Conservation (phyloP, 2,888 invertebrate species). For the Erynnis tages region DNA sequence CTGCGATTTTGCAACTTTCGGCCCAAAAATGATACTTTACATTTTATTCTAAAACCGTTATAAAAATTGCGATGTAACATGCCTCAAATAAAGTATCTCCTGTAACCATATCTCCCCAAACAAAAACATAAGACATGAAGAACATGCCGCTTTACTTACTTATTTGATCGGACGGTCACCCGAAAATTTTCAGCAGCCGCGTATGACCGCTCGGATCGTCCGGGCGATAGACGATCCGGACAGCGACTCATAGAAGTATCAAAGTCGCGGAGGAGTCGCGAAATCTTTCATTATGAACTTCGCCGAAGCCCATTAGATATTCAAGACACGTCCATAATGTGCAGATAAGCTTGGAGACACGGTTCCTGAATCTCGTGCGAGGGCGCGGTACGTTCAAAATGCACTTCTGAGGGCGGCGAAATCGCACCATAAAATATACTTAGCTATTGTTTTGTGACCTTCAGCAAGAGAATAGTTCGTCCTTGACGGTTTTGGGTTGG, state of each 20-base stretch:
- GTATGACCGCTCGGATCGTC: no score
- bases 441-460: conserved; percentile 19
- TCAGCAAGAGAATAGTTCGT: conserved; percentile 9
- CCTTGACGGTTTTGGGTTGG: neutral
- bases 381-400: conserved; percentile 15
- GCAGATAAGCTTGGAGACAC: conserved; percentile 25
- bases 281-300: neutral
- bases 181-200: no score
- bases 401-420: conserved; percentile 19
- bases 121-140: no score
- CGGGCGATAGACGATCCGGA: no score
- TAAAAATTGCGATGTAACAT: no score
- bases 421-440: conserved; percentile 17
- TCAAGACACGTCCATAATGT: conserved; percentile 22
- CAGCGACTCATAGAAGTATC: no score
- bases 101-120: no score
- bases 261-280: neutral
- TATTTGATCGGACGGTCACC: no score
- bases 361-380: conserved; percentile 21
- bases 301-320: neutral
- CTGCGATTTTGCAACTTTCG: neutral
- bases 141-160: no score
- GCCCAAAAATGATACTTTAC: no score
- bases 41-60: no score
- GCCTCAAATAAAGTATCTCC: no score